Evolutionary conservation across 2,113 vertebrate genomes (phyloP).

Genomic region (Sturnira hondurensis): DNA sequence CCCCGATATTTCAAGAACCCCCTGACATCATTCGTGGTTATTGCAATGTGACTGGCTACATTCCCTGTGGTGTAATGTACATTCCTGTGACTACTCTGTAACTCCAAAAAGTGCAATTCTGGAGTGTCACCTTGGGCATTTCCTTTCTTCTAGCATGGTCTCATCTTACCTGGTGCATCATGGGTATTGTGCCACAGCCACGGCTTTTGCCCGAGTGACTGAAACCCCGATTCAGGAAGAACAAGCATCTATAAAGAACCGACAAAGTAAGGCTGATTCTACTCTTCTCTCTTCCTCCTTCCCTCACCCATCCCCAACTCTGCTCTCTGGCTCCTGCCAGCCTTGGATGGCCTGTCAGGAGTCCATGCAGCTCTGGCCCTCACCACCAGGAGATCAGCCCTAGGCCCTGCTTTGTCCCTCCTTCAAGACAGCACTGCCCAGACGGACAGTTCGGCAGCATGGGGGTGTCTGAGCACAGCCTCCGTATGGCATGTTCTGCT

Average conservation of each 20-base stretch:
- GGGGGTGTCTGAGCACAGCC: neutral
- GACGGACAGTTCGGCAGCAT: neutral
- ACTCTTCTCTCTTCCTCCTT: neutral
- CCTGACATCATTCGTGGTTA: neutral
- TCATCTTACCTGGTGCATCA: conserved; percentile 98
- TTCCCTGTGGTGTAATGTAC: neutral
- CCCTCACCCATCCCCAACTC: neutral
- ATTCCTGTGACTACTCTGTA: neutral
- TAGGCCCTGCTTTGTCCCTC: neutral
- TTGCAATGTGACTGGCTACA: neutral
- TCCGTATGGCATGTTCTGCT: neutral
- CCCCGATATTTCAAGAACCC: neutral
- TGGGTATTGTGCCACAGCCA: conserved; percentile 98
- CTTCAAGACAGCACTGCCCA: neutral
- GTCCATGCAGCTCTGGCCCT: neutral
- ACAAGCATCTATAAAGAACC: conserved; percentile 97
- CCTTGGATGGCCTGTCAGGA: conserved; percentile 17
- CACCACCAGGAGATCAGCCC: neutral
- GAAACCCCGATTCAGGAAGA: conserved; percentile 98
- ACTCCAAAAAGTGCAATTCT: conserved; percentile 48
- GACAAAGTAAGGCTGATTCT: conserved; percentile 91
- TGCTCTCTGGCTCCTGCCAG: neutral
- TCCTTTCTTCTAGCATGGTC: conserved; percentile 90
- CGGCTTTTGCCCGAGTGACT: conserved; percentile 95
- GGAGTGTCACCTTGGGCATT: conserved; percentile 60